Evolutionary conservation across 35 echinoderm and acorn worm species (phyloP).

Genomic region (Hemicentrotus pulcherrimus): DNA sequence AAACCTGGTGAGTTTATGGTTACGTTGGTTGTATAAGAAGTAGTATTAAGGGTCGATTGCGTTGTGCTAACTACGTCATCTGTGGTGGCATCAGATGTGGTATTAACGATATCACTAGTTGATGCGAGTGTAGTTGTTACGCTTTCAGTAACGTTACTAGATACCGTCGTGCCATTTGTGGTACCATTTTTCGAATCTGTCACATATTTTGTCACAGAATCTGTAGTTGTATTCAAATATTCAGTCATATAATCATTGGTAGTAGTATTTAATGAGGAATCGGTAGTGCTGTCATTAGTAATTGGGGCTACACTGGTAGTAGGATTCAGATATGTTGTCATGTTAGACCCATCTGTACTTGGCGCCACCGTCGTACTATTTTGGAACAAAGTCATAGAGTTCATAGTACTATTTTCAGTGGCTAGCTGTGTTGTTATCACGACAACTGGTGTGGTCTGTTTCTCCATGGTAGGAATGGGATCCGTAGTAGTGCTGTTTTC

Average conservation of each 20-base stretch:
- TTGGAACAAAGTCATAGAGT: background rate
- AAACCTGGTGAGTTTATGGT: background rate
- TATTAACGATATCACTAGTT: background rate
- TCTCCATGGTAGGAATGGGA: background rate
- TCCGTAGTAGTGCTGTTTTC: slow-evolving; percentile 12
- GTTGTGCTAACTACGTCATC: background rate
- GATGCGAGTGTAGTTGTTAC: background rate
- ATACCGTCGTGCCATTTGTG: background rate
- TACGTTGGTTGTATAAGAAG: background rate
- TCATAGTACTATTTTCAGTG: background rate
- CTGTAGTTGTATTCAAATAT: background rate
- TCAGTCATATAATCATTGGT: background rate
- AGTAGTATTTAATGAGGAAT: background rate
- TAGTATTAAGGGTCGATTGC: background rate
- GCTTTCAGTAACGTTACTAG: background rate
- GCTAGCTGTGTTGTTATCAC: background rate
- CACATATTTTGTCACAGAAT: background rate
- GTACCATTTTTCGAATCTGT: too few species aligned
- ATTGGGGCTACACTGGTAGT: too few species aligned
- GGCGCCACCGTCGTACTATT: background rate
- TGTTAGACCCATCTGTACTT: background rate
- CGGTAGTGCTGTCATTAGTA: background rate
- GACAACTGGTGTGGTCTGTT: background rate
- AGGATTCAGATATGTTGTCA: background rate
- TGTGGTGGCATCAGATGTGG: background rate